Evolutionary conservation across 2,797 vertebrate genomes (phyloP), one percentile per base, ranked within the genome.

Genomic region (Lepus townsendii): DNA sequence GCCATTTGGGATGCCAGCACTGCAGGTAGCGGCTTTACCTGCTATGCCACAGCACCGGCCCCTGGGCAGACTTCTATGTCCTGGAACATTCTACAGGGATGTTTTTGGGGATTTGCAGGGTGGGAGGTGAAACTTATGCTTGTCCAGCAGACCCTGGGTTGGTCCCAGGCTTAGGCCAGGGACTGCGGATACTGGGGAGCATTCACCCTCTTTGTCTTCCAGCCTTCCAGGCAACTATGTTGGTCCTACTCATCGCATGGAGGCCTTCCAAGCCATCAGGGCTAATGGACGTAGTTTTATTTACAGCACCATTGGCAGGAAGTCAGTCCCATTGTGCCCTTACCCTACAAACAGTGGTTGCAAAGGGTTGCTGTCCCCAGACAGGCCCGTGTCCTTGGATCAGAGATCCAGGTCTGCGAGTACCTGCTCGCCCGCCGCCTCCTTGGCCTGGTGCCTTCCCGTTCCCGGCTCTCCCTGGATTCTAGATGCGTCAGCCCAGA

Each of bases 41-140:
- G 42, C 42, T 47, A 47, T 47, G 42, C 42, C 42, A 47, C 42
- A 47, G 42, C 7, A 8, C 42, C 42, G 1, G 42, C 42, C 42
- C 42, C 17, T 47, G 27, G 87, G 24, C 5, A 78, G 52, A 8
- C 6, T 20, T 69, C 76, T 84, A 68, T 38, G 4, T 42, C 26
- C 16, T 4, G 24, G 7, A 13, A 24, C 60, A 6, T 32, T 47
- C 50, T 73, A n/a, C 0, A 22, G 69, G 38, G 30, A 11, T 27
- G 20, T 3, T 65, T 32, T 5, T 0, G 2, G 2, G 10, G 17
- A 4, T 32, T n/a, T 24, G 24, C 6, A 19, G 13, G 7, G 5
- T 24, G 83, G 24, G 30, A 62, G 26, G 13, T 26, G 14, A 71
- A 85, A 57, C 5, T 16, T 10, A 27, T 57, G 22, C 3, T 69